Percentiles rank a stretch among this genome's conserved stretches.
Conservation (phyloP, 2,797 vertebrate genomes). For the Silurus aristotelis region DNA sequence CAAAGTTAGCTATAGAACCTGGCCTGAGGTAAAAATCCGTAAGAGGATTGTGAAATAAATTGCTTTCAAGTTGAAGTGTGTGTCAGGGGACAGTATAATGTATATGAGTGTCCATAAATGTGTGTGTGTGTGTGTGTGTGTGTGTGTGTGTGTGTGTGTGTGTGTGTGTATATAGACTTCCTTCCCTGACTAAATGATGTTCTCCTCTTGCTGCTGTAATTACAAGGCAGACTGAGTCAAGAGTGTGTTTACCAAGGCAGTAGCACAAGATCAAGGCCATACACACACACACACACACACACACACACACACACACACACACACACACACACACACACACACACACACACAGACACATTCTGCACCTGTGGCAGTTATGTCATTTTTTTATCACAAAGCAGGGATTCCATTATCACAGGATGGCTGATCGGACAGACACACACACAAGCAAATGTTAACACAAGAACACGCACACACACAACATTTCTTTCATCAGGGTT, state of each 20-base stretch:
- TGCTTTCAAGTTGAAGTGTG: constrained; percentile 11
- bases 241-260: constrained; percentile 54
- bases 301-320: constrained; percentile 46
- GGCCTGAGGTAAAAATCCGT: constrained; percentile 25
- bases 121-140: constrained; percentile 1
- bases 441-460: background rate
- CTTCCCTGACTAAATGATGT: constrained; percentile 55
- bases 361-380: constrained; percentile 50
- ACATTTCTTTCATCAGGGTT: constrained; percentile 35
- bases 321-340: constrained; percentile 32
- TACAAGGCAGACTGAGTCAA: constrained; percentile 51
- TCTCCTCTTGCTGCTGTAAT: constrained; percentile 53
- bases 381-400: constrained; percentile 47
- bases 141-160: constrained; percentile 3
- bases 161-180: constrained; percentile 43
- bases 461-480: constrained; percentile 3
- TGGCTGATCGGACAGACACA: constrained; percentile 10
- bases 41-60: constrained; percentile 23
- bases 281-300: constrained; percentile 36
- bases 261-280: constrained; percentile 53
- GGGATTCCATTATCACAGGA: constrained; percentile 47
- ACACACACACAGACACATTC: constrained; percentile 33
- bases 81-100: constrained; percentile 1
- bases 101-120: constrained; percentile 35
- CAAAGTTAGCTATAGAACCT: constrained; percentile 23